Evolutionary conservation across 2,113 vertebrate species (phyloP).

Genomic region (Mirza zaza): DNA sequence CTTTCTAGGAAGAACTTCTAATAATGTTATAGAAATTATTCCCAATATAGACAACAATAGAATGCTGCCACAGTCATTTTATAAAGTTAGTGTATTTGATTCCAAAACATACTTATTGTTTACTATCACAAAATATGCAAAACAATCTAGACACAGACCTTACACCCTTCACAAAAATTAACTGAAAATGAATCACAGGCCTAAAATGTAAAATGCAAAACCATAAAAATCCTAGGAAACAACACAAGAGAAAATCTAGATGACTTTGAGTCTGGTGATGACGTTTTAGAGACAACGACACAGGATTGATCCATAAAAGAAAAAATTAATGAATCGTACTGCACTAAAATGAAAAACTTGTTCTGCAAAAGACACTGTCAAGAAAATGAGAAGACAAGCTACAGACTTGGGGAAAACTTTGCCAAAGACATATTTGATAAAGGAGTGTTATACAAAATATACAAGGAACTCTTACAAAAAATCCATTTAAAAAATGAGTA

Average conservation of each 20-base stretch:
- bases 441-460: background rate
- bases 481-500: background rate
- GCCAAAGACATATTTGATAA: background rate
- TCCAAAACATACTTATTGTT: background rate
- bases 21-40: constrained; percentile 32
- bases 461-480: background rate
- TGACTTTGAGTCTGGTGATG: background rate
- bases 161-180: background rate
- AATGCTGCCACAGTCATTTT: background rate
- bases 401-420: background rate
- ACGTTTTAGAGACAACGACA: background rate
- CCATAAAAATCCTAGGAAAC: background rate
- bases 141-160: background rate
- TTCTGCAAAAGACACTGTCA: background rate
- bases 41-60: background rate
- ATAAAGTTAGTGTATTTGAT: background rate
- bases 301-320: background rate
- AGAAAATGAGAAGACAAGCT: background rate
- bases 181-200: background rate
- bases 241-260: background rate
- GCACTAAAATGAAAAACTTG: background rate
- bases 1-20: background rate
- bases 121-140: background rate
- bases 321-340: background rate
- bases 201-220: background rate